Conservation (phyloP, 2,888 invertebrate genomes). For the Rhyacophila evoluta region DNA sequence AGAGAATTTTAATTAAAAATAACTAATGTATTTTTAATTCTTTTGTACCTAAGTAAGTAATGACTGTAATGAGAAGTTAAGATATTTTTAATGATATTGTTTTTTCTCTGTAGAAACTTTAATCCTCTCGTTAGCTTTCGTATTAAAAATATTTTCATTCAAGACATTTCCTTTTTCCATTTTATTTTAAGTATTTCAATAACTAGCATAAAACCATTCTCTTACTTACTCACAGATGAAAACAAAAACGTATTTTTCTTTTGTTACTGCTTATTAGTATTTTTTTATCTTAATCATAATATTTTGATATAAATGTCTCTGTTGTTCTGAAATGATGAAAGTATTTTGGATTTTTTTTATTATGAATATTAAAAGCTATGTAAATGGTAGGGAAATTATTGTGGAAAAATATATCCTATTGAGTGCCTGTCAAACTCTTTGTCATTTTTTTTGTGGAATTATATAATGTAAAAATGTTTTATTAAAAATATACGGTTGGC, state of each 20-base stretch:
- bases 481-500: too few relatives aligned
- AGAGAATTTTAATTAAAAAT: too few relatives aligned
- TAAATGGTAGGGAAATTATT: too few relatives aligned
- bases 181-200: not conserved
- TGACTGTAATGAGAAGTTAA: not conserved
- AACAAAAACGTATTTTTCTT: not conserved
- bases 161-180: not conserved
- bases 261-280: not conserved
- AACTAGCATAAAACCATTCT: not conserved
- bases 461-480: too few relatives aligned
- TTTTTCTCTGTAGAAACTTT: not conserved
- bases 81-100: not conserved
- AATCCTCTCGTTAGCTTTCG: not conserved
- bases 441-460: too few relatives aligned
- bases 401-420: too few relatives aligned
- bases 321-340: not conserved
- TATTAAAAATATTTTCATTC: not conserved
- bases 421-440: too few relatives aligned
- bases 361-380: too few relatives aligned
- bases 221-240: not conserved
- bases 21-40: too few relatives aligned
- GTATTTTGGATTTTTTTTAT: not conserved
- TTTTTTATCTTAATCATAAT: not conserved
- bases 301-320: conserved; percentile 13
- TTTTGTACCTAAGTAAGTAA: too few relatives aligned